Conservation (phyloP, 2,888 invertebrate genomes). For the Boloria selene region DNA sequence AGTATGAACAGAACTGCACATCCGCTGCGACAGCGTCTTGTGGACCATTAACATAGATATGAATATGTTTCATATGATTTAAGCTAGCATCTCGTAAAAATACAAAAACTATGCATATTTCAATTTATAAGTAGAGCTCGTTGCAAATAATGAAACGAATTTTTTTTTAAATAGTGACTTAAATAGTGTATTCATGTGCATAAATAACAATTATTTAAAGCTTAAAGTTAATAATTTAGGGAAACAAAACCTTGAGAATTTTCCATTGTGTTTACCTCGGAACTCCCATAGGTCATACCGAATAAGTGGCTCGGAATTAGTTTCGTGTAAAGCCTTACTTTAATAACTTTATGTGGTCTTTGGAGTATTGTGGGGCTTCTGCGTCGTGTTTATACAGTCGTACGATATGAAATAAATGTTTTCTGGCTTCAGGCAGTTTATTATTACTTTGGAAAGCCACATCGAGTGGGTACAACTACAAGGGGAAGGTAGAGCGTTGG, state of each 20-base stretch:
- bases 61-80: slow-evolving; percentile 27
- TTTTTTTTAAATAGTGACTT: no score
- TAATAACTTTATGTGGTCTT: slow-evolving; percentile 75
- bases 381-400: slow-evolving; percentile 65
- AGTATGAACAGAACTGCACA: slow-evolving; percentile 53
- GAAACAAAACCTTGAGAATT: slow-evolving; percentile 29
- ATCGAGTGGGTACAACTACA: slow-evolving; percentile 59
- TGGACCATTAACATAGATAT: slow-evolving; percentile 55
- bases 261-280: slow-evolving; percentile 31
- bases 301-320: slow-evolving; percentile 59
- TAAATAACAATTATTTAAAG: not conserved
- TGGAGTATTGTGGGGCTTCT: slow-evolving; percentile 71
- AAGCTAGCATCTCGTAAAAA: not conserved
- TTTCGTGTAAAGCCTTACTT: slow-evolving; percentile 74
- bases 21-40: slow-evolving; percentile 56
- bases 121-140: no score
- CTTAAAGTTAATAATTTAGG: slow-evolving; percentile 12
- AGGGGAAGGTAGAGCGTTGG: slow-evolving; percentile 61
- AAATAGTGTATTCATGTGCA: no score
- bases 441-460: slow-evolving; percentile 76
- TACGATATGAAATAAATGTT: slow-evolving; percentile 77
- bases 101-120: not conserved
- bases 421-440: slow-evolving; percentile 81
- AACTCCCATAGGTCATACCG: slow-evolving; percentile 7
- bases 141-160: no score